Conservation (phyloP, 1,140 invertebrate genomes). For the Diploscapter pachys region DNA sequence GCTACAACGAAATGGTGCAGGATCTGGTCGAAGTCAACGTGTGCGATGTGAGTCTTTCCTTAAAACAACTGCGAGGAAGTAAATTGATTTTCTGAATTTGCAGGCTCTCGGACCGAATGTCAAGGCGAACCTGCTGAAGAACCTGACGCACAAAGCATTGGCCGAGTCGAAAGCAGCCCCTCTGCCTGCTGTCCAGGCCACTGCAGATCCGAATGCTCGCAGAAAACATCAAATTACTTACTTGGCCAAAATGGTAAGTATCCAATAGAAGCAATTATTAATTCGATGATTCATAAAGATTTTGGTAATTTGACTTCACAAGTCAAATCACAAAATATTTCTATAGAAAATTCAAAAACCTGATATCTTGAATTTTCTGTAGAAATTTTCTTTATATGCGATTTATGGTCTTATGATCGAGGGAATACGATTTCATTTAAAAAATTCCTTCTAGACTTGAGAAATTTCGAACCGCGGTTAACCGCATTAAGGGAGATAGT, state of each 20-base stretch:
- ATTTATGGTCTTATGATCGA: too few species aligned
- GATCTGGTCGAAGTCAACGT: conserved; percentile 9
- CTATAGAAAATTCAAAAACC: too few species aligned
- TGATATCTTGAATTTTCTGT: not conserved
- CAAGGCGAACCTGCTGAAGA: conserved; percentile 1
- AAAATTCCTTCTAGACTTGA: too few species aligned
- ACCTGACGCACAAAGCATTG: not conserved
- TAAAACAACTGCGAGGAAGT: not conserved
- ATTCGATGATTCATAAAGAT: conserved; percentile 1
- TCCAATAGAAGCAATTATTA: not conserved
- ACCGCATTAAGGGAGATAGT: too few species aligned
- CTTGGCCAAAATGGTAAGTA: conserved; percentile 15
- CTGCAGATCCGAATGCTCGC: not conserved
- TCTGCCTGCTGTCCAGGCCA: not conserved
- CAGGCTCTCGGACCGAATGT: conserved; percentile 13
- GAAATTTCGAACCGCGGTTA: too few species aligned
- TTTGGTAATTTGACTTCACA: not conserved
- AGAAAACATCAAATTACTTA: conserved; percentile 15
- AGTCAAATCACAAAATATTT: not conserved
- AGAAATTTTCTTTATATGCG: not conserved
- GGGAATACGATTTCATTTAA: too few species aligned
- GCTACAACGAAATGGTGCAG: conserved; percentile 2
- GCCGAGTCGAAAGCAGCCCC: not conserved
- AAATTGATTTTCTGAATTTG: not conserved
- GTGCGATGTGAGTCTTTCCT: not conserved